Evolutionary conservation across 2,888 invertebrate genomes (phyloP).

Genomic region (Automeris io): DNA sequence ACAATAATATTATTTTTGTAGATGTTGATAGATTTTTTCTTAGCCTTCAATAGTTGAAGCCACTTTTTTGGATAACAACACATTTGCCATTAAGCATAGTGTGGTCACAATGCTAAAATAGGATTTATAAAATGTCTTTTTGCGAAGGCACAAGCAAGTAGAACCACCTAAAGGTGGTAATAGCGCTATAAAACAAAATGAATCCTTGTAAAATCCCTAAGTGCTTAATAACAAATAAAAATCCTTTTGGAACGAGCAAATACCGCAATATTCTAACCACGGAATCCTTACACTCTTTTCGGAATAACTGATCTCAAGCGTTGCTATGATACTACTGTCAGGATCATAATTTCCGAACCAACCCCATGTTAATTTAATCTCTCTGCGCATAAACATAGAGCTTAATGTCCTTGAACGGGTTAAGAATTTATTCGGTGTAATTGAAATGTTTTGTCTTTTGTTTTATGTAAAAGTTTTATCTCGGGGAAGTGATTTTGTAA

Average conservation of each 20-base stretch:
- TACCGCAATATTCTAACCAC: neutral
- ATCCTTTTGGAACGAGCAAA: neutral
- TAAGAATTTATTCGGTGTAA: neutral
- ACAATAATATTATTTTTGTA: too few species aligned
- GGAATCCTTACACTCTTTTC: neutral
- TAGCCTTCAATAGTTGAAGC: too few species aligned
- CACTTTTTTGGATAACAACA: too few species aligned
- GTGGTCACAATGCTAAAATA: too few species aligned
- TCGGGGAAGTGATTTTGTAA: too few species aligned
- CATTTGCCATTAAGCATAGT: too few species aligned
- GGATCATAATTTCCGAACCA: conserved; percentile 11
- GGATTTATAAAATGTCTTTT: too few species aligned
- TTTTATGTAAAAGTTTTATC: neutral
- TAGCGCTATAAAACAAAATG: too few species aligned
- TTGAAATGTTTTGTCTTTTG: neutral
- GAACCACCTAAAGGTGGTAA: too few species aligned
- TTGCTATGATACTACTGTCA: conserved; percentile 17
- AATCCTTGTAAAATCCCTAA: too few species aligned
- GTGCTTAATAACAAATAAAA: neutral
- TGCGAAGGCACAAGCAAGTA: too few species aligned
- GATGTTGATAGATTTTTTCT: too few species aligned
- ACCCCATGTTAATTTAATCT: neutral
- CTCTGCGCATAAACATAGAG: neutral
- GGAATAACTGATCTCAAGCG: conserved; percentile 1
- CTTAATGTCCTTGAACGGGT: neutral